Conservation (phyloP, 2,888 invertebrate genomes). For the Cotesia congregata region DNA sequence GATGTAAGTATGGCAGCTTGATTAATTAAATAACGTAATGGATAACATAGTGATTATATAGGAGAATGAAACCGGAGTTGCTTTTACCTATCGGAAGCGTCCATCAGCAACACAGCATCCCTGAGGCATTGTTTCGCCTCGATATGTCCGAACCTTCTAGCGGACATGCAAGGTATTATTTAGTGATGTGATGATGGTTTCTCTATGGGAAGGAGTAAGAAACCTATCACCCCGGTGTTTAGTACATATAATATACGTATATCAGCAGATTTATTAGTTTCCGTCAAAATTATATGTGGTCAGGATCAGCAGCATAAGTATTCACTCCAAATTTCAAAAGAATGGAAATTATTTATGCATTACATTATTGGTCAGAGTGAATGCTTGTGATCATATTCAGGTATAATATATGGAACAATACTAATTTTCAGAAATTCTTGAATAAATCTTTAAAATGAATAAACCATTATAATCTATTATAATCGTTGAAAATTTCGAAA, state of each 20-base stretch:
- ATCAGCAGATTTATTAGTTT: background rate
- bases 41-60: conserved; percentile 49
- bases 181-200: conserved; percentile 5
- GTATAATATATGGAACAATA: too few relatives aligned
- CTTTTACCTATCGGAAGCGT: conserved; percentile 64
- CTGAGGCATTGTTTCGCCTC: conserved; percentile 64
- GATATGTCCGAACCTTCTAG: conserved; percentile 55
- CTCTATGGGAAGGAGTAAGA: conserved; percentile 14
- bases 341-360: too few relatives aligned
- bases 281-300: too few relatives aligned
- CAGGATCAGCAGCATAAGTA: background rate
- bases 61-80: conserved; percentile 31
- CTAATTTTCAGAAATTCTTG: too few relatives aligned
- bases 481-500: too few relatives aligned
- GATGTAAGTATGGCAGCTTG: conserved; percentile 31
- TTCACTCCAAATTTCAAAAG: too few relatives aligned
- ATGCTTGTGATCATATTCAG: too few relatives aligned
- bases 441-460: too few relatives aligned
- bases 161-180: conserved; percentile 53
- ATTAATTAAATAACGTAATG: conserved; percentile 67
- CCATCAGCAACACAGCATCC: conserved; percentile 65
- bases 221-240: conserved; percentile 7
- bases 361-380: too few relatives aligned
- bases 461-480: too few relatives aligned
- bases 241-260: background rate